A percentile compares a stretch with the other conserved stretches of the same genome.
Conservation (phyloP, 2,888 invertebrate genomes). For the Synanthedon andrenaeformis region DNA sequence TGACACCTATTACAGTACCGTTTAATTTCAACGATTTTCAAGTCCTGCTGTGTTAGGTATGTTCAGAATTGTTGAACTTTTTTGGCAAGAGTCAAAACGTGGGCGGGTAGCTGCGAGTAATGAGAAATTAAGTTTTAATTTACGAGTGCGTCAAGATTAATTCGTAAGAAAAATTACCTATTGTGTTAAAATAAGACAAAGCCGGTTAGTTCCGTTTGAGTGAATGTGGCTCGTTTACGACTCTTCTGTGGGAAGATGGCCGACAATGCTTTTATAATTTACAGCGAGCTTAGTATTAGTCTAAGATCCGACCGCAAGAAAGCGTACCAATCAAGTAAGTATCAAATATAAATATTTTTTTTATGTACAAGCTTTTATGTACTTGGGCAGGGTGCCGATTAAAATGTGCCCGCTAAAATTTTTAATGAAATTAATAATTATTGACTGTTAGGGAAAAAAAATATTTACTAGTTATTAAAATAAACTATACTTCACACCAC, state of each 20-base stretch:
- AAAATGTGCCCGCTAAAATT: no score
- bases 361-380: no score
- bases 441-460: no score
- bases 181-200: constrained; percentile 64
- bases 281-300: constrained; percentile 37
- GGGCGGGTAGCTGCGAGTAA: constrained; percentile 59
- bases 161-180: constrained; percentile 65
- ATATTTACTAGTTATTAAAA: no score
- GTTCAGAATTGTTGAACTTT: constrained; percentile 14
- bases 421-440: no score
- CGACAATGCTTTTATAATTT: constrained; percentile 61
- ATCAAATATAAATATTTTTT: no score
- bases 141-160: constrained; percentile 55
- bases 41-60: not conserved
- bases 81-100: constrained; percentile 38
- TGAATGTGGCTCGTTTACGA: constrained; percentile 33
- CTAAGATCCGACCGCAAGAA: no score
- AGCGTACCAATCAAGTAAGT: no score
- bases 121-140: constrained; percentile 65
- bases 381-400: no score
- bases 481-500: no score
- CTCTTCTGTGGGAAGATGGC: constrained; percentile 16
- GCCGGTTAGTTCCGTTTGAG: constrained; percentile 56
- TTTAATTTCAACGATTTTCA: constrained; percentile 12
- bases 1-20: not conserved